A percentile compares a stretch with the other conserved stretches of the same genome.
Conservation (phyloP, 2,888 invertebrate species). For the Agrilus cyanescens region DNA sequence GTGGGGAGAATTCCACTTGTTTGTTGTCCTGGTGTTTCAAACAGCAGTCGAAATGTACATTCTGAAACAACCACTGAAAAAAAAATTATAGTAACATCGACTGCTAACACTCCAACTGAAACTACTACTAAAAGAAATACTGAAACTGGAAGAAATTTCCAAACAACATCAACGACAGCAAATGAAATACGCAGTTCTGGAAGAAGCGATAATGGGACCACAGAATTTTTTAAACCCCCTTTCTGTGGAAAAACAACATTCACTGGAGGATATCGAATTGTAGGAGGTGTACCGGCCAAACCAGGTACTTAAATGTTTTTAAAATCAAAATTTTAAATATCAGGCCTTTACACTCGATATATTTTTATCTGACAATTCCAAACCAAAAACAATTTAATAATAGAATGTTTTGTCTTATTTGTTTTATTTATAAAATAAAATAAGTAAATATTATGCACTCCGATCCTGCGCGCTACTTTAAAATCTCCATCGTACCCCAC, state of each 20-base stretch:
- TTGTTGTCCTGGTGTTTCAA: conserved; percentile 35
- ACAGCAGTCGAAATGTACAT: conserved; percentile 3
- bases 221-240: neutral
- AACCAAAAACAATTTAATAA: too few species aligned
- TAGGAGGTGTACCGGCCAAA: conserved; percentile 5
- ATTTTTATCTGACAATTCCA: too few species aligned
- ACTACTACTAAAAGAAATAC: neutral
- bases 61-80: conserved; percentile 3
- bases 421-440: too few species aligned
- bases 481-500: neutral
- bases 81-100: neutral
- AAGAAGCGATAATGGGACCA: neutral
- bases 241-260: neutral
- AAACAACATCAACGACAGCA: conserved; percentile 8
- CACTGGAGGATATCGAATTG: conserved; percentile 1
- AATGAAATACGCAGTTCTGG: neutral
- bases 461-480: neutral
- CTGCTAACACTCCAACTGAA: neutral
- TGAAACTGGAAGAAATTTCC: neutral
- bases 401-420: too few species aligned
- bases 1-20: conserved; percentile 54
- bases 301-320: conserved; percentile 8
- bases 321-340: neutral
- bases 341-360: too few species aligned
- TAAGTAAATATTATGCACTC: neutral